Evolutionary conservation across 2,797 vertebrate genomes (phyloP), one percentile per base, ranked within the genome.

Genomic region (Agapornis canus): DNA sequence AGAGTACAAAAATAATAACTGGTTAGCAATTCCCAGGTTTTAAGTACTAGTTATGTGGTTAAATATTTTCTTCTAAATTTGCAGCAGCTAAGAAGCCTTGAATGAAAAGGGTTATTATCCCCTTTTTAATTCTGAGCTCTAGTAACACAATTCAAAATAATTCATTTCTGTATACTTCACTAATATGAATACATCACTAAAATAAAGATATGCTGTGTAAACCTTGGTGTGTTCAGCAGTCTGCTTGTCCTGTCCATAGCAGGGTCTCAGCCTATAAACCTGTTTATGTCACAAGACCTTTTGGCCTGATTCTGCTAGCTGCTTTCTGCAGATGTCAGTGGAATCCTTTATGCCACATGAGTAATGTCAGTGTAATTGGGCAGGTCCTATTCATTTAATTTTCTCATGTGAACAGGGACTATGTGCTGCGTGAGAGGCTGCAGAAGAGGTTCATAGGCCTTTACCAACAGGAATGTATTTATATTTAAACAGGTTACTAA

Each of bases 1-100:
- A 94, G 73, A 77, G 78, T 59, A 94, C 68, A 95, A 81, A 91
- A 93, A 82, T 94, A 94, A 96, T 96, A 92, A 94, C 83, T 65
- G 89, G 90, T 87, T 91, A 86, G 89, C 39, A 91, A 81, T 71
- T 90, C 39, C 42, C 68, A 43, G 47, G 29, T 60, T 95, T 13
- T 66, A 95, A 91, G 83, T 82, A 89, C 69, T 83, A 84, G 82
- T 79, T 89, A 52, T 75, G 70, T 88, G 60, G 61, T 56, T 87
- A 94, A 93, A 94, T 90, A 89, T 95, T 94, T 82, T 90, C 42
- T 73, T 73, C 85, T 86, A 93, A 85, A 82, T 95, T 77, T 84
- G 39, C n/a, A 89, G 64, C 59, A 94, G 71, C 60, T 49, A 78
- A 91, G 49, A 79, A 72, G n/a, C 15, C 76, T 88, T 39, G n/a